phyloP scores from a whole-genome alignment of 2,797 vertebrate species.

The Gallinago nigripennis region DNA sequence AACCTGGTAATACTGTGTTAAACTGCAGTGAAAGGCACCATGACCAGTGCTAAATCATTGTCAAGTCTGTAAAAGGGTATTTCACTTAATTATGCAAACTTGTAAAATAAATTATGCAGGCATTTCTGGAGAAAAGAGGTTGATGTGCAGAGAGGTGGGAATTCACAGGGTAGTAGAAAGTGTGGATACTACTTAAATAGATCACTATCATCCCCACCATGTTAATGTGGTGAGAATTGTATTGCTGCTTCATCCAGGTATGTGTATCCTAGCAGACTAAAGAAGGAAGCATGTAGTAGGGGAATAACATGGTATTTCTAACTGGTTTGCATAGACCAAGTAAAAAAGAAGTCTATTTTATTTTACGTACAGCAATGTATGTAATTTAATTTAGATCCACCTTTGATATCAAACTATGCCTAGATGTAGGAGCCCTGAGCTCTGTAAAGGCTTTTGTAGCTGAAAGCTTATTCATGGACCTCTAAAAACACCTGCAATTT shows the following conservation, averaged over 20 bases:
- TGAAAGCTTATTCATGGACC: neutral
- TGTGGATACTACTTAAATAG: neutral
- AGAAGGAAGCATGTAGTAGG: neutral
- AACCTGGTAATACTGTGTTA: neutral
- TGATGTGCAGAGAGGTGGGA: neutral
- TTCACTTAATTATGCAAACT: neutral
- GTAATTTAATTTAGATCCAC: neutral
- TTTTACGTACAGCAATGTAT: neutral
- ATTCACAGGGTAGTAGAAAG: neutral
- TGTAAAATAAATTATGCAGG: neutral
- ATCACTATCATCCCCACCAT: neutral
- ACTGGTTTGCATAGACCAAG: neutral
- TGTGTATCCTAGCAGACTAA: neutral
- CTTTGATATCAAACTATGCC: neutral
- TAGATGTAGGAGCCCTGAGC: neutral
- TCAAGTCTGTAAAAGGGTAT: neutral
- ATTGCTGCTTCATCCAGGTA: neutral
- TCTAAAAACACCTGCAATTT: neutral
- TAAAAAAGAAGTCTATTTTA: neutral
- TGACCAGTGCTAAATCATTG: neutral
- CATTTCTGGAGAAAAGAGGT: neutral
- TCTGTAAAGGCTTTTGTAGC: neutral
- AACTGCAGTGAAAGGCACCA: neutral
- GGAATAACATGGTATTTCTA: neutral
- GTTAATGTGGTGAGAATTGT: accelerated